phyloP scores from a whole-genome alignment of 2,797 vertebrate genomes.

The Rhabdophis nuchalis region DNA sequence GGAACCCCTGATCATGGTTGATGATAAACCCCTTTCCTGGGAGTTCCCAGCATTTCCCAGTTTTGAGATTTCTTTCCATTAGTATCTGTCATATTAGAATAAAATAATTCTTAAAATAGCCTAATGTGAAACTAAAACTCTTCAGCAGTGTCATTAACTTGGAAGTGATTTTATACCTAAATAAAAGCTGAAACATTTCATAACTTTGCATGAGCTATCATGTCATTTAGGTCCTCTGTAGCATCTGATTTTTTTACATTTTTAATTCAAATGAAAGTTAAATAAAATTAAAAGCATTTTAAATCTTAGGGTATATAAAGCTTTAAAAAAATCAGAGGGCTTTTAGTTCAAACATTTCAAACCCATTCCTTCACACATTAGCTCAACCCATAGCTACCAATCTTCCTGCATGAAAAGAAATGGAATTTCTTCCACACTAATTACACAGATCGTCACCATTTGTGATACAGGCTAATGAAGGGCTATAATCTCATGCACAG shows the following conservation, averaged over 20 bases:
- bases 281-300: conserved; percentile 64
- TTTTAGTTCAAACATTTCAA: conserved; percentile 50
- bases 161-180: conserved; percentile 68
- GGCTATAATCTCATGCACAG: conserved; percentile 42
- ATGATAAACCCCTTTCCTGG: not conserved
- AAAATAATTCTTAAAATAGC: not conserved
- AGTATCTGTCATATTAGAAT: conserved; percentile 62
- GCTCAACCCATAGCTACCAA: conserved; percentile 54
- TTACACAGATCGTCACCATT: conserved; percentile 49
- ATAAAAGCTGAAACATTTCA: conserved; percentile 66
- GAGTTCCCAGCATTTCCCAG: conserved; percentile 31
- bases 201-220: conserved; percentile 68
- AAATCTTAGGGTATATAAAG: not conserved
- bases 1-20: conserved; percentile 32
- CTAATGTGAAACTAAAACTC: conserved; percentile 70
- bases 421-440: conserved; percentile 33
- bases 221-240: conserved; percentile 65
- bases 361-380: conserved; percentile 38
- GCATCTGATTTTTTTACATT: conserved; percentile 70
- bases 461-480: conserved; percentile 54
- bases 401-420: conserved; percentile 50
- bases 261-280: conserved; percentile 78
- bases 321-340: conserved; percentile 49
- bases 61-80: conserved; percentile 55
- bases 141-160: conserved; percentile 74